Conservation (phyloP, 2,797 vertebrate genomes). For the Loriculus beryllinus region DNA sequence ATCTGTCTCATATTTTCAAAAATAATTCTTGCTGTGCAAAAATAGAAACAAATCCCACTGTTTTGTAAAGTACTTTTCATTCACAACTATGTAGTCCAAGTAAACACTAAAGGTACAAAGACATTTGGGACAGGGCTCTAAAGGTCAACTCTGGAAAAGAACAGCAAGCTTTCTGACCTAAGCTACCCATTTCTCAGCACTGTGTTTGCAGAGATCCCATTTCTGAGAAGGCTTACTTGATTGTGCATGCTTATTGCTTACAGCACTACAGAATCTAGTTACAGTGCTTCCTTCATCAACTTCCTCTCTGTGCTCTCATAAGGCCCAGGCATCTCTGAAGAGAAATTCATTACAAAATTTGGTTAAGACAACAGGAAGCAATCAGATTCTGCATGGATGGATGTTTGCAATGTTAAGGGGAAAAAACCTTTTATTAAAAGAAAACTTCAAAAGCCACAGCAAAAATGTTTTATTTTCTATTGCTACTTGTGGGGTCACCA, state of each 20-base stretch:
- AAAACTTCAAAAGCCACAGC: background rate
- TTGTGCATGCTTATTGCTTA: background rate
- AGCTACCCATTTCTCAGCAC: background rate
- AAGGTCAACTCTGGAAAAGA: background rate
- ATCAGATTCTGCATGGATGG: background rate
- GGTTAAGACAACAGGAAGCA: background rate
- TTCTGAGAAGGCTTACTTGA: background rate
- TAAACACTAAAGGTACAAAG: background rate
- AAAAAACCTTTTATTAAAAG: background rate
- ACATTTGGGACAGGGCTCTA: background rate
- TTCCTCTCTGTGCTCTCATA: background rate
- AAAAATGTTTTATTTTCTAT: background rate
- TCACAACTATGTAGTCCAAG: background rate
- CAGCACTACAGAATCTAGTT: background rate
- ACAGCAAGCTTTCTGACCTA: background rate
- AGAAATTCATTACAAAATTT: background rate
- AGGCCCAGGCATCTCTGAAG: background rate
- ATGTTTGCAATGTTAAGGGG: background rate
- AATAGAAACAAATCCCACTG: background rate
- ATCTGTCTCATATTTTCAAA: background rate
- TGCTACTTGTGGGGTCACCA: background rate
- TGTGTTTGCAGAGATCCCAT: background rate
- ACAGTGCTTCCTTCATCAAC: background rate
- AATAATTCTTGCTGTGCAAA: background rate
- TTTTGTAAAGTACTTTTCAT: background rate